Evolutionary conservation across 2,797 vertebrate genomes (phyloP).

Genomic region (Masticophis lateralis): DNA sequence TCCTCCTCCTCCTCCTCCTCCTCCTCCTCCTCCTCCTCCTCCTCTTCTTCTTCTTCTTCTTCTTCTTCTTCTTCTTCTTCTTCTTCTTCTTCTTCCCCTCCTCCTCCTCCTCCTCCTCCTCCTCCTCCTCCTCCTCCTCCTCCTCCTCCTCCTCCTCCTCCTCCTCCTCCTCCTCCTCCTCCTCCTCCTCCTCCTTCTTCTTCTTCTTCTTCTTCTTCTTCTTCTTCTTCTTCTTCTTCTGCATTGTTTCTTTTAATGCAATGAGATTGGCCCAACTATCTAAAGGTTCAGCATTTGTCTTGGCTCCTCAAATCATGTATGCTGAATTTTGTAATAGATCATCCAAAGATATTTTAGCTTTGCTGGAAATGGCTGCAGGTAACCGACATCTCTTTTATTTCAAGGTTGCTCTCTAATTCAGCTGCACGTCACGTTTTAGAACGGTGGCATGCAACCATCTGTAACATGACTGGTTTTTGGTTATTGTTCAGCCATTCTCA

Average conservation of each 20-base stretch:
- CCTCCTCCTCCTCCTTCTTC: too few species aligned
- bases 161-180: too few species aligned
- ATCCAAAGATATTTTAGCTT: conserved; percentile 26
- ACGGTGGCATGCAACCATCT: not conserved
- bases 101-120: too few species aligned
- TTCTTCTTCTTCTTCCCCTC: too few species aligned
- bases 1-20: too few species aligned
- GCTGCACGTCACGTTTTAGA: not conserved
- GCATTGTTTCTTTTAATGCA: conserved; percentile 15
- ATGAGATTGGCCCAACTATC: not conserved
- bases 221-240: too few species aligned
- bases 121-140: too few species aligned
- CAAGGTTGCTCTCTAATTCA: not conserved
- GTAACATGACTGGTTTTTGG: not conserved
- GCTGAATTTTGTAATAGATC: conserved; percentile 17
- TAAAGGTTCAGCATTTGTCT: conserved; percentile 1
- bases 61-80: too few species aligned
- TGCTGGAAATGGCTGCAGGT: not conserved
- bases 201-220: too few species aligned
- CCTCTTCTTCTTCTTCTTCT: too few species aligned
- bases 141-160: too few species aligned
- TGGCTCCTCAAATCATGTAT: conserved; percentile 8
- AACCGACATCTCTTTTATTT: not conserved
- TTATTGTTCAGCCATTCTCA: not conserved
- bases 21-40: too few species aligned